Evolutionary conservation across 2,888 invertebrate genomes (phyloP).

Genomic region (Amaurobius ferox): DNA sequence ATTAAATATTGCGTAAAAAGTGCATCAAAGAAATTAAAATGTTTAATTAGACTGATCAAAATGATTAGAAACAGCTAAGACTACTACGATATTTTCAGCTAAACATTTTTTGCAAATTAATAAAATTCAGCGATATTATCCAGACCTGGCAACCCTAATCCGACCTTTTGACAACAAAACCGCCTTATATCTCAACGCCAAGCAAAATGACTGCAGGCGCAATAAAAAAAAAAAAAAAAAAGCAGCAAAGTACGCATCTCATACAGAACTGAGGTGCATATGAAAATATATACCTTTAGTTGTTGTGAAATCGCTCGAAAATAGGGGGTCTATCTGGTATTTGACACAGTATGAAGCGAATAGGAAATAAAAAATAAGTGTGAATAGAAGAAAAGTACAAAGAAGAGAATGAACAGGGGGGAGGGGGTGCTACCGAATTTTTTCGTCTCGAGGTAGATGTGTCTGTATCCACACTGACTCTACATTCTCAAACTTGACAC

Average conservation of each 20-base stretch:
- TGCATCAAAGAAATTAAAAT: too few species aligned
- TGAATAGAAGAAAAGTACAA: constrained; percentile 51
- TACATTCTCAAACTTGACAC: constrained; percentile 61
- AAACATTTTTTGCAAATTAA: too few species aligned
- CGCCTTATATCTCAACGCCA: constrained; percentile 22
- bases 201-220: constrained; percentile 34
- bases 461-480: constrained; percentile 63
- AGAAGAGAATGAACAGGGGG: constrained; percentile 33
- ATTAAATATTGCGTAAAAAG: too few species aligned
- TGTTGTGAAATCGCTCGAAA: constrained; percentile 69
- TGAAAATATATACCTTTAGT: constrained; percentile 70
- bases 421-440: constrained; percentile 32
- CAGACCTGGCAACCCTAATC: too few species aligned
- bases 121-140: too few species aligned
- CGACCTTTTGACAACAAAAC: constrained; percentile 20
- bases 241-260: constrained; percentile 50
- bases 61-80: too few species aligned
- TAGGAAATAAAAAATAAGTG: constrained; percentile 47
- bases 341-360: constrained; percentile 62
- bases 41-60: too few species aligned
- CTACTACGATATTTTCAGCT: too few species aligned
- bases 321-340: constrained; percentile 58
- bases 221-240: constrained; percentile 17
- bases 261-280: constrained; percentile 46
- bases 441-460: constrained; percentile 54